Conservation (phyloP, 2,797 vertebrate species). For the Amniataba percoides region DNA sequence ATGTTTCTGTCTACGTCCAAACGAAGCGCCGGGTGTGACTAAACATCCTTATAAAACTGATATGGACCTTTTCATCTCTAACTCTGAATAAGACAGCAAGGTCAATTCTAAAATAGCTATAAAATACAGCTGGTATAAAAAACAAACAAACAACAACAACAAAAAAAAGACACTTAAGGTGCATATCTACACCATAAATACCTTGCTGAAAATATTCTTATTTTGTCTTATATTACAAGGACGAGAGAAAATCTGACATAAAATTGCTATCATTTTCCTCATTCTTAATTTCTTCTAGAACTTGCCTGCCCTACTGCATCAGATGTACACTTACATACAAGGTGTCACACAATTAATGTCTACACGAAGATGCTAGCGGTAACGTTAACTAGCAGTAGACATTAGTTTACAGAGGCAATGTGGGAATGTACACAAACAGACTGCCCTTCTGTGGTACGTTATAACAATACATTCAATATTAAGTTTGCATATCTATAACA, state of each 20-base stretch:
- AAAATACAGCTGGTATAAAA: neutral
- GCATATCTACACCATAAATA: neutral
- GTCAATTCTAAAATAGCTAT: neutral
- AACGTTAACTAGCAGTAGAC: neutral
- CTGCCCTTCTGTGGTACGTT: neutral
- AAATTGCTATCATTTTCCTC: neutral
- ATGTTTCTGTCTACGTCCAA: neutral
- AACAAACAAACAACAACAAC: too few relatives aligned
- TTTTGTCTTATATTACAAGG: neutral
- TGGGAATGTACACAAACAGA: neutral
- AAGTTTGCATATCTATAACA: neutral
- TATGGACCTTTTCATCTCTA: neutral
- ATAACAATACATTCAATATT: slow-evolving; percentile 6
- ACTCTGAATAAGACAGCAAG: neutral
- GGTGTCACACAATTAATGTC: neutral
- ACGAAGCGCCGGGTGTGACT: neutral
- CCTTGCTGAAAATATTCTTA: neutral
- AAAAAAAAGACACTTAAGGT: neutral
- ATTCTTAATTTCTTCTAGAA: too few relatives aligned
- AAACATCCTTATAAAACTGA: neutral
- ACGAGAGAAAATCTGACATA: neutral
- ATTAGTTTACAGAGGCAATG: neutral
- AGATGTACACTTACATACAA: too few relatives aligned
- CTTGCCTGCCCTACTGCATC: too few relatives aligned
- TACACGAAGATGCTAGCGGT: neutral